Evolutionary conservation across 2,797 vertebrate genomes (phyloP).

Genomic region (Scleropages formosus): DNA sequence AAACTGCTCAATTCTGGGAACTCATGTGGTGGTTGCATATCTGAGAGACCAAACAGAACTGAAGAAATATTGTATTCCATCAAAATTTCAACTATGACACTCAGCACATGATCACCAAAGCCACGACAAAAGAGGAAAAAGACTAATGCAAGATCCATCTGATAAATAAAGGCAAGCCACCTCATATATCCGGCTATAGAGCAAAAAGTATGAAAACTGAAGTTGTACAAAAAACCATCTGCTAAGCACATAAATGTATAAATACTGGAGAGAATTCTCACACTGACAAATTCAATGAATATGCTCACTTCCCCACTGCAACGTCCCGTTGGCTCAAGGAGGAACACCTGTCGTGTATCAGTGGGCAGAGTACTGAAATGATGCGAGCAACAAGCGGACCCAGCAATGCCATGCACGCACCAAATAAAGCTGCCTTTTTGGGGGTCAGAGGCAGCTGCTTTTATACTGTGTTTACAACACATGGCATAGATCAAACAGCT

Average conservation of each 20-base stretch:
- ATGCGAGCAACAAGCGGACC: constrained; percentile 51
- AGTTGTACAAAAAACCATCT: neutral
- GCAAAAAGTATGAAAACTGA: neutral
- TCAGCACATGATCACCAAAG: constrained; percentile 26
- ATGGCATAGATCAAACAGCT: too few relatives aligned
- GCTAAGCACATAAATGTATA: constrained; percentile 42
- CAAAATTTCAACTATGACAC: neutral
- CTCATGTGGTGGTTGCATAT: neutral
- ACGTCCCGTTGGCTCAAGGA: constrained; percentile 28
- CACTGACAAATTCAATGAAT: constrained; percentile 43
- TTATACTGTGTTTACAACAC: too few relatives aligned
- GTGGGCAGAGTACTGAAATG: constrained; percentile 40
- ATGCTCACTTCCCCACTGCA: constrained; percentile 30
- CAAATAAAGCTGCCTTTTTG: too few relatives aligned
- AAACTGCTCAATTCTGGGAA: neutral
- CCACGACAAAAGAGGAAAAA: neutral
- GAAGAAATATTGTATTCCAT: constrained; percentile 15
- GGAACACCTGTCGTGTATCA: constrained; percentile 57
- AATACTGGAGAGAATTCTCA: constrained; percentile 55
- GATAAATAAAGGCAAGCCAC: constrained; percentile 52
- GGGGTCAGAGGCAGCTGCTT: too few relatives aligned
- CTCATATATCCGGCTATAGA: constrained; percentile 23
- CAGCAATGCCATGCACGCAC: neutral
- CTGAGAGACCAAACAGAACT: constrained; percentile 1
- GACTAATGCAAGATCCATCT: constrained; percentile 13